These are phyloP conservation scores for Pheosia gnoma DNA, from an alignment of 2,888 invertebrate species.

Conservation along the genomic window DNA sequence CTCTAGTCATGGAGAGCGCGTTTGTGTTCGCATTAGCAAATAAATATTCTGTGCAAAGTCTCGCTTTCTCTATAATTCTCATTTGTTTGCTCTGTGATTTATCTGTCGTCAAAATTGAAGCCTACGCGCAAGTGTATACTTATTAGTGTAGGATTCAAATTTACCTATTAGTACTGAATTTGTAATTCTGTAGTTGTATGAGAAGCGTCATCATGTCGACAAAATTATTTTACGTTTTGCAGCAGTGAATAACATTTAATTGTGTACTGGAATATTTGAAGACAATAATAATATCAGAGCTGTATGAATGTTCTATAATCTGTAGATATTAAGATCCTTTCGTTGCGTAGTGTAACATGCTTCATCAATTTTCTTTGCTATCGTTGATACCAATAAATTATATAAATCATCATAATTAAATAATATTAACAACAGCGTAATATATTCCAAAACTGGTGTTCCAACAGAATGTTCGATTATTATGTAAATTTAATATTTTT, in stretches of 20 bases:
- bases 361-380: not conserved
- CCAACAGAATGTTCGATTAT: constrained; percentile 21
- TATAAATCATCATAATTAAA: too few species aligned
- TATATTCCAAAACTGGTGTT: constrained; percentile 24
- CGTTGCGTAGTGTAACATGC: too few species aligned
- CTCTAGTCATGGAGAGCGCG: constrained; percentile 14
- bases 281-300: too few species aligned
- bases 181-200: too few species aligned
- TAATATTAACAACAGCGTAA: not conserved
- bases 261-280: too few species aligned
- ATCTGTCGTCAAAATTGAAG: constrained; percentile 8
- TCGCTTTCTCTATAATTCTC: constrained; percentile 32
- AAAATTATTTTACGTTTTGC: too few species aligned
- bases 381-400: not conserved
- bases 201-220: too few species aligned
- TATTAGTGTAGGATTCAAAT: too few species aligned
- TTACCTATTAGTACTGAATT: too few species aligned
- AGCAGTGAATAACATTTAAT: too few species aligned
- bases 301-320: too few species aligned
- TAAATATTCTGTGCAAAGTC: constrained; percentile 24
- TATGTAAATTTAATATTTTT: constrained; percentile 27
- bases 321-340: too few species aligned
- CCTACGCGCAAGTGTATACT: not conserved
- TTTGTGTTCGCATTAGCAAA: constrained; percentile 22
- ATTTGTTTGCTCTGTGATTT: constrained; percentile 25